Conservation (phyloP, 2,888 invertebrate genomes). For the Tridacna gigas region DNA sequence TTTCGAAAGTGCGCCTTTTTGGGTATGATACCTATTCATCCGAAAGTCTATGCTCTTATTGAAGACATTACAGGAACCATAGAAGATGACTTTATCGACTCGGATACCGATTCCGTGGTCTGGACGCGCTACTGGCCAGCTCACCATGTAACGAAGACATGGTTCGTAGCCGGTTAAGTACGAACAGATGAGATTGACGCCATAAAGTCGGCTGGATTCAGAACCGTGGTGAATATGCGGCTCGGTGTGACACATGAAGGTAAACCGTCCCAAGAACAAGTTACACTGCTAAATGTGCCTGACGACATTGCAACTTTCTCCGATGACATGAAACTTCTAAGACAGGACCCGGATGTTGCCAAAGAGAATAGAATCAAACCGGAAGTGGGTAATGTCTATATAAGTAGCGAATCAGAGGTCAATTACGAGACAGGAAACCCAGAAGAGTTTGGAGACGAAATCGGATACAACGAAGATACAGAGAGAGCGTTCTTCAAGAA, state of each 20-base stretch:
- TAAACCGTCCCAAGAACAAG: slow-evolving; percentile 75
- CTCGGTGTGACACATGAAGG: slow-evolving; percentile 68
- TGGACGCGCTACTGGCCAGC: slow-evolving; percentile 79
- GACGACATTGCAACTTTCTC: slow-evolving; percentile 75
- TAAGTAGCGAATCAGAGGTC: slow-evolving; percentile 64
- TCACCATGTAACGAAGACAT: slow-evolving; percentile 75
- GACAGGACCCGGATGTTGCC: slow-evolving; percentile 69
- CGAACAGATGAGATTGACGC: slow-evolving; percentile 68
- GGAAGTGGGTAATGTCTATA: slow-evolving; percentile 64
- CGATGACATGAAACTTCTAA: slow-evolving; percentile 52
- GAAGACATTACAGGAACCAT: slow-evolving; percentile 74
- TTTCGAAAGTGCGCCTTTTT: slow-evolving; percentile 73
- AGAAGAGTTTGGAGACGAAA: slow-evolving; percentile 79
- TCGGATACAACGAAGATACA: slow-evolving; percentile 77
- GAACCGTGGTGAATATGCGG: slow-evolving; percentile 74
- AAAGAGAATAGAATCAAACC: slow-evolving; percentile 67
- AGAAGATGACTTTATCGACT: slow-evolving; percentile 63
- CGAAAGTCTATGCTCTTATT: slow-evolving; percentile 67
- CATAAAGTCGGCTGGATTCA: slow-evolving; percentile 70
- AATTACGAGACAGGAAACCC: slow-evolving; percentile 76
- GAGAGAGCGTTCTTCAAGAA: slow-evolving; percentile 67
- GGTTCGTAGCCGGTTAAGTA: slow-evolving; percentile 79
- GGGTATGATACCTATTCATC: slow-evolving; percentile 74
- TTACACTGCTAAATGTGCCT: slow-evolving; percentile 75
- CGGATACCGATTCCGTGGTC: slow-evolving; percentile 66